These are phyloP conservation scores for Caenorhabditis sulstoni DNA, from an alignment of 2,888 invertebrate genomes.

Conservation along the genomic window DNA sequence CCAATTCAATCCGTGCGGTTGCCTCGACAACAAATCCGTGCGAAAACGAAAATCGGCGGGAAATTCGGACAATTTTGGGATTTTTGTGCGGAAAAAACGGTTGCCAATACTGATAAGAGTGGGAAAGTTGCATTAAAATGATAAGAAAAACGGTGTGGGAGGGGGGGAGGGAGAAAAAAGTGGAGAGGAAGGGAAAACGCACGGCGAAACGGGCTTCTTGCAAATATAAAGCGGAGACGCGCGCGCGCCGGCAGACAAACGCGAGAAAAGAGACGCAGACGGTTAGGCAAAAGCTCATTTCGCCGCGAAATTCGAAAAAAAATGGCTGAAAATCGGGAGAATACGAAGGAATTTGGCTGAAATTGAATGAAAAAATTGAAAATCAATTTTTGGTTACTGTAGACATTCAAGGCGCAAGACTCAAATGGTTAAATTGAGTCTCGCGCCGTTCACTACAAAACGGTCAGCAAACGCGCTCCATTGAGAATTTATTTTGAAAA, in stretches of 20 bases:
- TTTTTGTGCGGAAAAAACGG: too few species aligned
- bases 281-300: conserved; percentile 19
- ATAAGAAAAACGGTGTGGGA: too few species aligned
- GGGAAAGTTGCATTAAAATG: too few species aligned
- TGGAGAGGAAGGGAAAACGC: background rate
- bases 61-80: too few species aligned
- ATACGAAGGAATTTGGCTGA: background rate
- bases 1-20: too few species aligned
- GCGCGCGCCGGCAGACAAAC: conserved; percentile 2
- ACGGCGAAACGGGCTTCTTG: conserved; percentile 23
- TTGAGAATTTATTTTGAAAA: conserved; percentile 13
- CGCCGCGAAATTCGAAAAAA: conserved; percentile 18
- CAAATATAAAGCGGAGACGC: conserved; percentile 36
- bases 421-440: background rate
- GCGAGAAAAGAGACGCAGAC: conserved; percentile 36
- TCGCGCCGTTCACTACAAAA: conserved; percentile 9
- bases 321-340: background rate
- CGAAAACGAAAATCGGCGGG: too few species aligned
- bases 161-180: too few species aligned
- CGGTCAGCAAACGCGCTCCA: conserved; percentile 22
- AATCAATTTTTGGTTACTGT: conserved; percentile 21
- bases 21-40: too few species aligned
- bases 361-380: background rate
- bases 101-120: too few species aligned
- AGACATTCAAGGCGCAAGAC: conserved; percentile 19